phyloP scores from a whole-genome alignment of 2,113 vertebrate species.

The Lates calcarifer region DNA sequence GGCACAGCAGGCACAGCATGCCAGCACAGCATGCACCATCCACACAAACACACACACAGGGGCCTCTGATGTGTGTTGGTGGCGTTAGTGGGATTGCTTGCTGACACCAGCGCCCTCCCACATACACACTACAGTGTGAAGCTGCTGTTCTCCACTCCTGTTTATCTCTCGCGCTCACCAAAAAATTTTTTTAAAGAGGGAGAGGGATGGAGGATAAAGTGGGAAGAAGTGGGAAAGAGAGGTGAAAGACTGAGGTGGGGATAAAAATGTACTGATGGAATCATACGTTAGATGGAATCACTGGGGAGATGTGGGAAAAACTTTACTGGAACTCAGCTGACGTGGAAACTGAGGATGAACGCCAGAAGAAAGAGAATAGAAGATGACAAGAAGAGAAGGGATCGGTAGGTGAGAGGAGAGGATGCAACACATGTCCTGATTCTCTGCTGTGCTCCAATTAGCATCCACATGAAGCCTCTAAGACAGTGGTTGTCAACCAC shows the following conservation, averaged over 20 bases:
- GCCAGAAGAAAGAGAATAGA: constrained; percentile 69
- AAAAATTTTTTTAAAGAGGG: neutral
- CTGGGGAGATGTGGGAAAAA: constrained; percentile 41
- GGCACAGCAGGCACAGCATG: constrained; percentile 45
- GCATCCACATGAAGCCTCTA: constrained; percentile 54
- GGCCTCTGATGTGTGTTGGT: constrained; percentile 57
- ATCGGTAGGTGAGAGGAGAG: constrained; percentile 49
- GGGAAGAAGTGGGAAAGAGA: constrained; percentile 16
- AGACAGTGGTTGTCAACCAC: constrained; percentile 63
- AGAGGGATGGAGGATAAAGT: constrained; percentile 14
- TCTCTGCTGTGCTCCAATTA: constrained; percentile 67
- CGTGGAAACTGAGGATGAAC: constrained; percentile 38
- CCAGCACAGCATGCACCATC: constrained; percentile 42
- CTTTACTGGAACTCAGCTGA: constrained; percentile 51
- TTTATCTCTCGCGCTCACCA: constrained; percentile 18
- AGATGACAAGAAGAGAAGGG: constrained; percentile 65
- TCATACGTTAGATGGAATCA: constrained; percentile 52
- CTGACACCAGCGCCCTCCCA: constrained; percentile 42
- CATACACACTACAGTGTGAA: constrained; percentile 35
- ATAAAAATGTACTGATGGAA: constrained; percentile 50
- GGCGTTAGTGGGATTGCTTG: constrained; percentile 47
- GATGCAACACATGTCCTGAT: constrained; percentile 63
- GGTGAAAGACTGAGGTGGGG: constrained; percentile 17
- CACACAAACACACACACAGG: constrained; percentile 32
- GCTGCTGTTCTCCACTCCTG: constrained; percentile 42